Conservation (phyloP, 2,113 vertebrate genomes). For the Gobio gobio region DNA sequence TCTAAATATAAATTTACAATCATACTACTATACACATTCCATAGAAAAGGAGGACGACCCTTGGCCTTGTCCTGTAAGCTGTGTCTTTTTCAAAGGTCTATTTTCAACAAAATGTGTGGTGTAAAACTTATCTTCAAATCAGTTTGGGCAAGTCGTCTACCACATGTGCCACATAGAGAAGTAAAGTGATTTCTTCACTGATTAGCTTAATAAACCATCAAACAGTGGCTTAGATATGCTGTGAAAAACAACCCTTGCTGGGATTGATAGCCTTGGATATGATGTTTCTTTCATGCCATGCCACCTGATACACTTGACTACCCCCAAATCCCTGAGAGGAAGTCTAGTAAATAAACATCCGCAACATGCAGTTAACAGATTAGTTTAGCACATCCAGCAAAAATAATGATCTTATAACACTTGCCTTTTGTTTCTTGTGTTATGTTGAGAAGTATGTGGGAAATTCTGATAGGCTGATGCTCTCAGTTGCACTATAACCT, state of each 20-base stretch:
- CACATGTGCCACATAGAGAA: neutral
- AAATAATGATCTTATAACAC: neutral
- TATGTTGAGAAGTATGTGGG: neutral
- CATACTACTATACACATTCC: neutral
- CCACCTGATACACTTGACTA: neutral
- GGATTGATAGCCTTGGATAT: neutral
- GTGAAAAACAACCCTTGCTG: neutral
- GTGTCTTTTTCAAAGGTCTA: neutral
- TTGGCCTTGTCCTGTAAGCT: neutral
- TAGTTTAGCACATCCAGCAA: neutral
- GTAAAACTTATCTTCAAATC: neutral
- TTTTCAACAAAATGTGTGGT: neutral
- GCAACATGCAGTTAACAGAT: neutral
- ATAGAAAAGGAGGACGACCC: neutral
- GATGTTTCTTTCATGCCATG: neutral
- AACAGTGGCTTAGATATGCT: neutral
- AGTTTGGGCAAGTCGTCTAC: neutral
- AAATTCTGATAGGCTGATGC: slow-evolving; percentile 20
- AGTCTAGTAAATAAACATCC: neutral
- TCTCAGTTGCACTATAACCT: slow-evolving; percentile 50
- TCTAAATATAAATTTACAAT: neutral
- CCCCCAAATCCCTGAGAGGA: neutral
- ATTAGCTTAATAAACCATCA: slow-evolving; percentile 23
- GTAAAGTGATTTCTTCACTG: neutral
- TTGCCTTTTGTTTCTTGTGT: slow-evolving; percentile 16